Conservation (phyloP, 2,797 vertebrate genomes). For the Todus mexicanus region DNA sequence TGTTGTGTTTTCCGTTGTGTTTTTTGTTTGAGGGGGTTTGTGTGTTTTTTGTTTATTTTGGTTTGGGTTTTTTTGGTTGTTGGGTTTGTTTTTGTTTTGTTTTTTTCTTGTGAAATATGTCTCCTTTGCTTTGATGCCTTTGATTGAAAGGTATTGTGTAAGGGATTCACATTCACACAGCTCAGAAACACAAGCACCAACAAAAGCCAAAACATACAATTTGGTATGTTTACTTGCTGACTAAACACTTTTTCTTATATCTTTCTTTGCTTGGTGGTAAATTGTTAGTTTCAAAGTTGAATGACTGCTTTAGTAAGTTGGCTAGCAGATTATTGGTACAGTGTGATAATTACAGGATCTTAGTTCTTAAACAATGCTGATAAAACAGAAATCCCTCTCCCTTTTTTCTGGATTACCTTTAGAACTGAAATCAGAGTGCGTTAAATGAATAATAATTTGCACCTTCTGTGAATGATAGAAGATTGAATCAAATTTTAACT, state of each 20-base stretch:
- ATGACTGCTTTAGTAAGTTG: conserved; percentile 52
- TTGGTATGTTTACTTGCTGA: conserved; percentile 46
- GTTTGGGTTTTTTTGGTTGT: too few relatives aligned
- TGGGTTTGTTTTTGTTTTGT: too few relatives aligned
- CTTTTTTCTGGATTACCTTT: conserved; percentile 73
- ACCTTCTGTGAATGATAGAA: conserved; percentile 75
- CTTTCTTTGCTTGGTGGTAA: conserved; percentile 36
- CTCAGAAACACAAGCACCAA: background rate
- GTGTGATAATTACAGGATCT: conserved; percentile 68
- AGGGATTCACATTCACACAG: background rate
- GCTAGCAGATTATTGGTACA: conserved; percentile 56
- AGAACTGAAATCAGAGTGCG: conserved; percentile 68
- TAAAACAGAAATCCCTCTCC: conserved; percentile 69
- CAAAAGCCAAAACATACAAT: conserved; percentile 48
- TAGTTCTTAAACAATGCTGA: conserved; percentile 70
- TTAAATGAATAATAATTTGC: conserved; percentile 76
- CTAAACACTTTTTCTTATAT: conserved; percentile 40
- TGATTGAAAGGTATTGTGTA: conserved; percentile 31
- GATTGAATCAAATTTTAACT: conserved; percentile 86
- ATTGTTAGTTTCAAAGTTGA: conserved; percentile 70
- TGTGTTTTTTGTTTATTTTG: too few relatives aligned
- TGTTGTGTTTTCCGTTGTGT: too few relatives aligned
- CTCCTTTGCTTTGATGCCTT: conserved; percentile 17
- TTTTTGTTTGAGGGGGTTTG: too few relatives aligned
- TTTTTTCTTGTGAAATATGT: conserved; percentile 1